phyloP scores from a whole-genome alignment of 2,888 invertebrate species.

The Machimus rusticus region DNA sequence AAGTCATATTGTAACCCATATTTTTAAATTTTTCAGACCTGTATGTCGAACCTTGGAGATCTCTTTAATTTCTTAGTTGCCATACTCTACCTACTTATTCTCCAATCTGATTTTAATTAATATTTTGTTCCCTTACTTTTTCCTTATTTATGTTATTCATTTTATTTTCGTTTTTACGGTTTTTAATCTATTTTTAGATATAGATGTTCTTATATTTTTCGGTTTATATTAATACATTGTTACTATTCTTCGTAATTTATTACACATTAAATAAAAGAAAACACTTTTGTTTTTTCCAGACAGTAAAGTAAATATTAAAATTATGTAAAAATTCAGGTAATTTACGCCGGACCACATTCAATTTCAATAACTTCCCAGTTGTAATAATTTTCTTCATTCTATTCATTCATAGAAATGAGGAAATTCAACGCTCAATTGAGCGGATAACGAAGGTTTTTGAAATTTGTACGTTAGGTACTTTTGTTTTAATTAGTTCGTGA shows the following conservation, averaged over 20 bases:
- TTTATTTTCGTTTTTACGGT: too few species aligned
- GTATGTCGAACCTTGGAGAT: too few species aligned
- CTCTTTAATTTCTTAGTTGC: too few species aligned
- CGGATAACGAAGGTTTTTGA: not conserved
- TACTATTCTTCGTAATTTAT: too few species aligned
- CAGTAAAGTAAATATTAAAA: not conserved
- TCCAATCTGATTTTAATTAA: too few species aligned
- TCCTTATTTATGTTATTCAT: too few species aligned
- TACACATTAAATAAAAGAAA: not conserved
- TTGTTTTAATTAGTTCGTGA: not conserved
- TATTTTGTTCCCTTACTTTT: too few species aligned
- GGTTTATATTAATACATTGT: too few species aligned
- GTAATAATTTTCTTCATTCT: not conserved
- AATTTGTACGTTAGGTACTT: not conserved
- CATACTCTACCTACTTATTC: too few species aligned
- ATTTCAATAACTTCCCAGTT: not conserved
- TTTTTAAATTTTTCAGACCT: not conserved
- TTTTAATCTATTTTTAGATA: too few species aligned
- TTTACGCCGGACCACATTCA: not conserved
- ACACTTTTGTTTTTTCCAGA: not conserved
- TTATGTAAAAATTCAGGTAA: not conserved
- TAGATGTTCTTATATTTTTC: too few species aligned
- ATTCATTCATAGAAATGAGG: not conserved
- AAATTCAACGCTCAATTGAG: not conserved
- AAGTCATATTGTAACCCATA: not conserved